Evolutionary conservation across 2,888 invertebrate species (phyloP), one percentile per base, ranked within the genome.

Genomic region (Trissoscelio sp.): DNA sequence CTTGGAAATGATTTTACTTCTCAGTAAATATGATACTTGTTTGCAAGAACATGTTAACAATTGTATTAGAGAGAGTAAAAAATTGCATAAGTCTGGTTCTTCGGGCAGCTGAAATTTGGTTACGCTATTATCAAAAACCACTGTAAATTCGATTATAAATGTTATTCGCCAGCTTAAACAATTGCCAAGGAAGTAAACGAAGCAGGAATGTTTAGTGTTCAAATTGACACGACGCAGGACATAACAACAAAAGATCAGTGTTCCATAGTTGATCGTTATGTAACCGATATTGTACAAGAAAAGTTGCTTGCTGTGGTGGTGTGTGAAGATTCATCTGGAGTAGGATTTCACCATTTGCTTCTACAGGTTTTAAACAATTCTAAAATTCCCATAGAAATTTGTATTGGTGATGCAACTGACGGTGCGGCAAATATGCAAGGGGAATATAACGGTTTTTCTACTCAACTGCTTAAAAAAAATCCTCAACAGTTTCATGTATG

Each of bases 161-260:
- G n/a, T 11, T 46, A n/a, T 37, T 7, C 9, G 44, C 16, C 18
- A 57, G 16, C 37, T 55, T 3, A 31, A 22, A 39, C 39, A 57
- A 69, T 69, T 55, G 42, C 64, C 22, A 37, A 22, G 1, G 64
- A 42, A 31, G 28, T 46, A 14, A 66, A 51, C 7, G 0, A 28
- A 16, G 39, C 60, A 9, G 11, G 14, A 24, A 37, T 24, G 6
- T 73, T 53, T 24, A 42, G 24, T 48, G 44, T 73, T 28, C 14
- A 55, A 16, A 28, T 73, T 14, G 60, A 73, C 44, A 62, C 18
- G n/a, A 73, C 62, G 53, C 62, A 73, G 16, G 73, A 73, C 62
- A 55, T 73, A n/a, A 28, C 73, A 31, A 14, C 44, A 31, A 62
- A 44, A 44, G 73, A 73, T 53, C 62, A 62, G n/a, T 62, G 57